Percentiles rank a stretch among this genome's conserved stretches.
These are phyloP conservation scores for Macquaria ambigua DNA, from an alignment of 2,113 vertebrate species.

Conservation along the genomic window DNA sequence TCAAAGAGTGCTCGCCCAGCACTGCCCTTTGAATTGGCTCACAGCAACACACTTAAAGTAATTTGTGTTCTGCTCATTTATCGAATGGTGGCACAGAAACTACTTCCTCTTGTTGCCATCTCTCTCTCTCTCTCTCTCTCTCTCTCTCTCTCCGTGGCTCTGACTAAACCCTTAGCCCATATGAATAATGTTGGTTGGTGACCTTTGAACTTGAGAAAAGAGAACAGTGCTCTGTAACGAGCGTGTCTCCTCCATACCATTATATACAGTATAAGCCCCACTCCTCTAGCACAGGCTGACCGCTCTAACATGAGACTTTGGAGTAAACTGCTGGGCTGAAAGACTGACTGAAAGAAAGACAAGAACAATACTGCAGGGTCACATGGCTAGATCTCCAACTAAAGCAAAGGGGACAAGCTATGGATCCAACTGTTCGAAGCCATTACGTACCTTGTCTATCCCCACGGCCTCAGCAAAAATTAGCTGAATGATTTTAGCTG, in stretches of 20 bases:
- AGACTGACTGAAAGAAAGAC: neutral
- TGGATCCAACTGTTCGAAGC: conserved; percentile 65
- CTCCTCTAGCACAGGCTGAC: neutral
- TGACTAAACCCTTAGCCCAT: conserved; percentile 10
- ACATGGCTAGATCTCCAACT: conserved; percentile 29
- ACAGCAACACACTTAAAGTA: conserved; percentile 55
- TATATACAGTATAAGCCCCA: neutral
- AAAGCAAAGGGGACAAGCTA: conserved; percentile 59
- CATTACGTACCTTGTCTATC: conserved; percentile 69
- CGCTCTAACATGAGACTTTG: neutral
- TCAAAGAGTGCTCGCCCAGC: conserved; percentile 59
- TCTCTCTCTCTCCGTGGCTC: neutral
- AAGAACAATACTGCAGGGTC: conserved; percentile 6
- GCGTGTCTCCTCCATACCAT: neutral
- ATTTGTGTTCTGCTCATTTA: conserved; percentile 65
- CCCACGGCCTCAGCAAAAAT: conserved; percentile 60
- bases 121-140: neutral
- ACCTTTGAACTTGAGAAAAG: conserved; percentile 49
- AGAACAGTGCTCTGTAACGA: conserved; percentile 20
- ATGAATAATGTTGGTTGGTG: conserved; percentile 42
- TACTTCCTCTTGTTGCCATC: conserved; percentile 23
- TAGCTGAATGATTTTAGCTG: conserved; percentile 70
- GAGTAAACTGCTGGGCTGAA: neutral
- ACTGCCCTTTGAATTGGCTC: conserved; percentile 58
- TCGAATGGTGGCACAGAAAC: conserved; percentile 47